These are phyloP conservation scores for Percopsis transmontana DNA, from an alignment of 2,113 vertebrate species.

Conservation along the genomic window DNA sequence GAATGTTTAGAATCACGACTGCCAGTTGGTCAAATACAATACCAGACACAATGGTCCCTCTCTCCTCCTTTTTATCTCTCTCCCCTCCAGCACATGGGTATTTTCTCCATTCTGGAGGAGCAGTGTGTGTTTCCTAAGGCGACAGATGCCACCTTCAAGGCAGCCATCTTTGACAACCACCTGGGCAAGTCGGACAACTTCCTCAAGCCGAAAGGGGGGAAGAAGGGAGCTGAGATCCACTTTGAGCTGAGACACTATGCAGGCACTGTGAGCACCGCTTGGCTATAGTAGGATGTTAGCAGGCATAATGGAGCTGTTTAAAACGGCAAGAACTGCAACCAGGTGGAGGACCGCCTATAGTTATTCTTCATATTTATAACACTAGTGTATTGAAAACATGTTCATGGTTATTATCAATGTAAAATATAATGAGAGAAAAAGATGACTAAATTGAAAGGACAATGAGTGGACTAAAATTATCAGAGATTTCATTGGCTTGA, in stretches of 20 bases:
- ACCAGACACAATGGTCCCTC: neutral
- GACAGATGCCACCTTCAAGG: constrained; percentile 66
- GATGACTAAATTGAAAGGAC: too few species aligned
- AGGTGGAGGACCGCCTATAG: too few species aligned
- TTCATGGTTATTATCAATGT: too few species aligned
- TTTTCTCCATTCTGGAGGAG: constrained; percentile 70
- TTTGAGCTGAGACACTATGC: constrained; percentile 80
- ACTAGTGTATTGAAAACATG: too few species aligned
- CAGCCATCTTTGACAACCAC: constrained; percentile 70
- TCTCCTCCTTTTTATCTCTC: neutral
- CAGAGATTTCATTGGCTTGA: too few species aligned
- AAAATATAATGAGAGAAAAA: too few species aligned
- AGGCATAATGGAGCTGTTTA: too few species aligned
- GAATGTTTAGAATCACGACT: too few species aligned
- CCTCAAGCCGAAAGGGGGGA: constrained; percentile 77
- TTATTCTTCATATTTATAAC: too few species aligned
- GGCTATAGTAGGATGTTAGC: neutral
- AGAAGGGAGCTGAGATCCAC: constrained; percentile 69
- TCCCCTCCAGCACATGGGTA: constrained; percentile 63
- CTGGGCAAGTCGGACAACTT: constrained; percentile 75
- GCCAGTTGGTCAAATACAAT: too few species aligned
- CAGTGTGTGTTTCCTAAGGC: constrained; percentile 72
- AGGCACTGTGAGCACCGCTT: constrained; percentile 71
- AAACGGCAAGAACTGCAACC: too few species aligned
- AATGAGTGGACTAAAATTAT: too few species aligned